These are phyloP conservation scores for Picathartes gymnocephalus DNA, from an alignment of 2,113 vertebrate genomes.

Conservation along the genomic window DNA sequence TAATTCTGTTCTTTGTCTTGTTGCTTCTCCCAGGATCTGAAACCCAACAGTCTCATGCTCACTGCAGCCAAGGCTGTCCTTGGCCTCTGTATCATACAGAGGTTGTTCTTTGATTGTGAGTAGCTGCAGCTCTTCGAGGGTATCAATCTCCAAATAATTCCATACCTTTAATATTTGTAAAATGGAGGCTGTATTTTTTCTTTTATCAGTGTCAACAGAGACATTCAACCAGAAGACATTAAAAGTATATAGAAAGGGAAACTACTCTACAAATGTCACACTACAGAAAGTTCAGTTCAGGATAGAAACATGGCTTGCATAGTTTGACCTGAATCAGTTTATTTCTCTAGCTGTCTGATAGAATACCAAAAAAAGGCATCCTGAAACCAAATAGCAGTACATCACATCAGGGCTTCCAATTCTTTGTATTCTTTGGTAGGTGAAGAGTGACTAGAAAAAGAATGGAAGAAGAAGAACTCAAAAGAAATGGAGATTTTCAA, in stretches of 20 bases:
- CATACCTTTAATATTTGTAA: neutral
- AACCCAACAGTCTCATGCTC: neutral
- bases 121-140: neutral
- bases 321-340: neutral
- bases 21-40: neutral
- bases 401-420: neutral
- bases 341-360: neutral
- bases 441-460: neutral
- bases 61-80: neutral
- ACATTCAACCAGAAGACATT: neutral
- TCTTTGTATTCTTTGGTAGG: neutral
- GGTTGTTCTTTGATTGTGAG: neutral
- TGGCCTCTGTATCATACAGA: neutral
- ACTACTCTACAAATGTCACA: neutral
- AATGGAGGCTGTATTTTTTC: neutral
- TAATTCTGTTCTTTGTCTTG: slow-evolving; percentile 13
- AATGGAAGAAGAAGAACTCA: neutral
- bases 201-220: neutral
- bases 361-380: neutral
- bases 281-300: neutral
- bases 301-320: neutral
- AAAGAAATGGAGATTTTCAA: neutral
- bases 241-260: neutral
- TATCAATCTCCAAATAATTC: neutral
- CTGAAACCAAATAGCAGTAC: neutral